Evolutionary conservation across 1,140 invertebrate genomes (phyloP).

Genomic region (Eumeta japonica): DNA sequence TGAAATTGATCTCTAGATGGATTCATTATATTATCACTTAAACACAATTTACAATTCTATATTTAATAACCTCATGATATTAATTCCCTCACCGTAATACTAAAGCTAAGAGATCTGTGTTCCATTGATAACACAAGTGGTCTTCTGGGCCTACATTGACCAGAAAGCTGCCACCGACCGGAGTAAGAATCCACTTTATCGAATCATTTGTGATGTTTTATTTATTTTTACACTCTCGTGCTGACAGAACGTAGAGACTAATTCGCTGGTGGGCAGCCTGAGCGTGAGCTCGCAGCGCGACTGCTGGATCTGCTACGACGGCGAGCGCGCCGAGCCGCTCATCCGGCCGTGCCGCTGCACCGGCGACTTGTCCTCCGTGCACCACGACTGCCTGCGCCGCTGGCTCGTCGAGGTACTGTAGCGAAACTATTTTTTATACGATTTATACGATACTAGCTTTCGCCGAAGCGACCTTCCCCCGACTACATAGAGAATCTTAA

Average conservation of each 20-base stretch:
- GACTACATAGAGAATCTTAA: neutral
- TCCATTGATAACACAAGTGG: no score
- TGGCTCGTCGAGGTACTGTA: conserved; percentile 75
- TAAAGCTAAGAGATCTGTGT: no score
- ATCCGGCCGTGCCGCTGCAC: conserved; percentile 89
- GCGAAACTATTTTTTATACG: neutral
- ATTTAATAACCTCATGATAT: no score
- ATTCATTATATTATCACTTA: no score
- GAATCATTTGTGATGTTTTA: neutral
- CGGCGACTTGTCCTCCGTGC: conserved; percentile 85
- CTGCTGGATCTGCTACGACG: conserved; percentile 94
- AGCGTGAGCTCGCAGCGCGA: conserved; percentile 56
- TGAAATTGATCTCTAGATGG: no score
- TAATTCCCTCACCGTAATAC: no score
- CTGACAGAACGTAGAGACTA: conserved; percentile 51
- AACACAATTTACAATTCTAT: no score
- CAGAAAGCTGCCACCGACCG: no score
- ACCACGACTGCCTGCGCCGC: conserved; percentile 88
- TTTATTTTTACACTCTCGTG: neutral
- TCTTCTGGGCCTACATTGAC: no score
- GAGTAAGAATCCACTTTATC: no score
- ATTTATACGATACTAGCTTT: neutral
- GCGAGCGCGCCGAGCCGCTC: conserved; percentile 73
- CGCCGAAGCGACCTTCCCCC: neutral
- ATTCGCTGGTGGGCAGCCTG: conserved; percentile 55